Evolutionary conservation across 2,113 vertebrate species (phyloP), one percentile per base, ranked within the genome.

Genomic region (Athene cunicularia): DNA sequence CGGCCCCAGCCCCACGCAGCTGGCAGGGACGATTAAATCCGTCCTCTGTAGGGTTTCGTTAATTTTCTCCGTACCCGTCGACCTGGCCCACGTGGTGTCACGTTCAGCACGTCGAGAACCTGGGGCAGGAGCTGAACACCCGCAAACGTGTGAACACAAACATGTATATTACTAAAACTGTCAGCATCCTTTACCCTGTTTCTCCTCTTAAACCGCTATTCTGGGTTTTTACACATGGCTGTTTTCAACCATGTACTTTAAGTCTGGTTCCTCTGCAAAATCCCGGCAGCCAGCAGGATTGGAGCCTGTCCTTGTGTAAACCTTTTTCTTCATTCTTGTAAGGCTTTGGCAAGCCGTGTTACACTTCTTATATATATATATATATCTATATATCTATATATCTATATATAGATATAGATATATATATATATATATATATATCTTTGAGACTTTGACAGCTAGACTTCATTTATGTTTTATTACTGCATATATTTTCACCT

Each of bases 121-220:
- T 2, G 0, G 14, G 19, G 6, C 19, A 13, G 50, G 26, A 73
- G 62, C 39, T 16, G 79, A 20, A 21, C 33, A 9, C 5, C 4
- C 20, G 2, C 22, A 28, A 10, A 4, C 3, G 62, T 12, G 50
- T 13, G n/a, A 30, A 27, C 5, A 2, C 39, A 10, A 33, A 23
- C 5, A 21, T 3, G 14, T 45, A 7, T 43, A 45, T 45, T 45
- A 72, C 60, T 33, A 64, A 66, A 49, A 41, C 21, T 15, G 4
- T 8, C 7, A 3, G 7, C 45, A 1, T 30, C 33, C 10, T 11
- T 35, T 55, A 3, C 0, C 0, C 23, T 37, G 5, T 16, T 55
- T 58, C n/a, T 33, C 7, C 8, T 15, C 9, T 60, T 66, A 23
- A 19, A 4, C 16, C 9, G 0, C 32, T 45, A 0, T 17, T 27